Conservation (phyloP, 2,888 invertebrate species). For the Smittia sp. region DNA sequence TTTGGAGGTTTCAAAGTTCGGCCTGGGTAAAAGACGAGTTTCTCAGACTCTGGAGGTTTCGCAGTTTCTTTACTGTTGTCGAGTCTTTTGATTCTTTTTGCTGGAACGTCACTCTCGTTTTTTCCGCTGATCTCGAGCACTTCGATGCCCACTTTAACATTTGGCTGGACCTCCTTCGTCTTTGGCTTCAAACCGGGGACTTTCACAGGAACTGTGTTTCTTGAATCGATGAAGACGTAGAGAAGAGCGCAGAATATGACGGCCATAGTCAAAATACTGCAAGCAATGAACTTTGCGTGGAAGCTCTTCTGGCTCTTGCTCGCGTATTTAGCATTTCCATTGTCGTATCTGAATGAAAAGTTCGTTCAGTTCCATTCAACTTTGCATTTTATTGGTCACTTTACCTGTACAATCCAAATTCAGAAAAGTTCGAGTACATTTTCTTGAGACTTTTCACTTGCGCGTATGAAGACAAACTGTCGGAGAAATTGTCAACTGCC, state of each 20-base stretch:
- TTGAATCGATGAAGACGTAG: neutral
- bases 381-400: neutral
- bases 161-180: neutral
- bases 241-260: constrained; percentile 17
- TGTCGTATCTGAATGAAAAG: constrained; percentile 21
- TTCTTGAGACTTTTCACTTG: constrained; percentile 24
- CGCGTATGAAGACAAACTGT: constrained; percentile 18
- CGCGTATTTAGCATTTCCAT: neutral
- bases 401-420: constrained; percentile 35
- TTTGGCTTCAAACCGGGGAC: neutral
- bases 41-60: neutral
- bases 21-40: neutral
- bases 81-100: constrained; percentile 16
- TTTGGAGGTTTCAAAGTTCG: constrained; percentile 8
- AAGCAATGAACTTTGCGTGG: neutral
- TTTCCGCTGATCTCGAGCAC: neutral
- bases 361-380: neutral
- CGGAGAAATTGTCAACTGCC: neutral
- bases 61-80: neutral
- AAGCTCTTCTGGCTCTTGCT: neutral
- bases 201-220: neutral
- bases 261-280: constrained; percentile 2
- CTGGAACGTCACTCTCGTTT: neutral
- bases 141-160: neutral
- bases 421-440: constrained; percentile 31